These are phyloP conservation scores for Yasuhikotakia modesta DNA, from an alignment of 2,797 vertebrate species.

Conservation along the genomic window DNA sequence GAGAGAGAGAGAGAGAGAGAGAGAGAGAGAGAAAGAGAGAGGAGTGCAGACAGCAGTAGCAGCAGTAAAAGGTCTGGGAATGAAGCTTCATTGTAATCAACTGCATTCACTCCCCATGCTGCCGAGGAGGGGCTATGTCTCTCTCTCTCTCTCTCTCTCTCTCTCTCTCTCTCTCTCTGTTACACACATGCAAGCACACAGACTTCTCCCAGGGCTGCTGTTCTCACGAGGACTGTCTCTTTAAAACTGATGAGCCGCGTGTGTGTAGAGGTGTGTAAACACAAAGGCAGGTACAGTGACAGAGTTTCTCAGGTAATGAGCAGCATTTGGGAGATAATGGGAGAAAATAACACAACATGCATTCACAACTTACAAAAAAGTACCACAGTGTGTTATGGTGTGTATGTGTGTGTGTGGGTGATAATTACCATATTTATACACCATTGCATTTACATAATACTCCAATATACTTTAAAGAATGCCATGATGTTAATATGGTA, in stretches of 20 bases:
- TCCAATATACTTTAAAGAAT: too few relatives aligned
- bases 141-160: slow-evolving; percentile 19
- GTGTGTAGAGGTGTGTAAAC: slow-evolving; percentile 55
- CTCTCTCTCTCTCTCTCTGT: slow-evolving; percentile 20
- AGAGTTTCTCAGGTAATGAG: slow-evolving; percentile 40
- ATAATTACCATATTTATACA: too few relatives aligned
- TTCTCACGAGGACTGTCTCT: slow-evolving; percentile 19
- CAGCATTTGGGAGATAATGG: slow-evolving; percentile 45
- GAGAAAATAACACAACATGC: neutral
- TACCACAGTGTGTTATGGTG: too few relatives aligned
- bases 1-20: neutral
- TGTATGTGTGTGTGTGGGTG: too few relatives aligned
- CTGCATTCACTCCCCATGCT: slow-evolving; percentile 54
- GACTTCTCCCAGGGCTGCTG: slow-evolving; percentile 16
- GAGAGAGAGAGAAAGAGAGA: slow-evolving; percentile 21
- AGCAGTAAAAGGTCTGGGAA: slow-evolving; percentile 58
- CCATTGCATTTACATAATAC: too few relatives aligned
- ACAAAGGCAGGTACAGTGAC: slow-evolving; percentile 50
- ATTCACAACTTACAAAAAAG: too few relatives aligned
- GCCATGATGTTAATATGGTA: too few relatives aligned
- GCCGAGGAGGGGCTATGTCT: slow-evolving; percentile 47
- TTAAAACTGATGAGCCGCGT: slow-evolving; percentile 44
- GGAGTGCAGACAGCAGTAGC: slow-evolving; percentile 42
- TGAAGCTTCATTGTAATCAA: slow-evolving; percentile 64
- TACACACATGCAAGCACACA: slow-evolving; percentile 31